phyloP scores from a whole-genome alignment of 2,888 invertebrate species.

The Aphodius granarius region DNA sequence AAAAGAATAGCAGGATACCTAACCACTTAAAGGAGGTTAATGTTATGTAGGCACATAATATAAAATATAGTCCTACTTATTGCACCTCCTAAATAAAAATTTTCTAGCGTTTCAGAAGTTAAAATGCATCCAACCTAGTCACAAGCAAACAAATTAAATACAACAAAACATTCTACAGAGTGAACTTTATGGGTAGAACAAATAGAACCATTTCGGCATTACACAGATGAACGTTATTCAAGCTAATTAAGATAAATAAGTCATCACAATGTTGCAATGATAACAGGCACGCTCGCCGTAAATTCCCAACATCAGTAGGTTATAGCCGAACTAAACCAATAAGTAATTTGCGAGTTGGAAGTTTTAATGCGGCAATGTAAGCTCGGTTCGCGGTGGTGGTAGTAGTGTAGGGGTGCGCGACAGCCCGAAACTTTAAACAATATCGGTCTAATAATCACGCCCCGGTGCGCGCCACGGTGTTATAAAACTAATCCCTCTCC shows the following conservation, averaged over 20 bases:
- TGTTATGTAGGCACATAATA: too few relatives aligned
- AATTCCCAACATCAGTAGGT: conserved; percentile 6
- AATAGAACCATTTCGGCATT: too few relatives aligned
- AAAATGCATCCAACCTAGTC: too few relatives aligned
- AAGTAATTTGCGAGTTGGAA: conserved; percentile 9
- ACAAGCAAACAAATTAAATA: too few relatives aligned
- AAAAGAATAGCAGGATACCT: too few relatives aligned
- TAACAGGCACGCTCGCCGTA: not conserved
- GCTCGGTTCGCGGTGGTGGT: not conserved
- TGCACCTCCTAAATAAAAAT: too few relatives aligned
- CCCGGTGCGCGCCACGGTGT: conserved; percentile 24
- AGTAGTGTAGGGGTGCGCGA: not conserved
- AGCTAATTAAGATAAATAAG: not conserved
- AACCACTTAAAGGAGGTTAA: too few relatives aligned
- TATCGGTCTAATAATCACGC: conserved; percentile 25
- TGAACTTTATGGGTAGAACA: too few relatives aligned
- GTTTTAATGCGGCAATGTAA: conserved; percentile 8
- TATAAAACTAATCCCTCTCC: conserved; percentile 26
- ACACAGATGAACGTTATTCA: too few relatives aligned
- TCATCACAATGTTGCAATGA: conserved; percentile 2
- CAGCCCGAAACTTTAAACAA: conserved; percentile 25
- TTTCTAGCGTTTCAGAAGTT: too few relatives aligned
- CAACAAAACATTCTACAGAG: too few relatives aligned
- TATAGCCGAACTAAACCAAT: not conserved
- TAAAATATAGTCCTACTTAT: too few relatives aligned